These are phyloP conservation scores for Iselma pallidipennis DNA, from an alignment of 2,888 invertebrate genomes.

Conservation along the genomic window DNA sequence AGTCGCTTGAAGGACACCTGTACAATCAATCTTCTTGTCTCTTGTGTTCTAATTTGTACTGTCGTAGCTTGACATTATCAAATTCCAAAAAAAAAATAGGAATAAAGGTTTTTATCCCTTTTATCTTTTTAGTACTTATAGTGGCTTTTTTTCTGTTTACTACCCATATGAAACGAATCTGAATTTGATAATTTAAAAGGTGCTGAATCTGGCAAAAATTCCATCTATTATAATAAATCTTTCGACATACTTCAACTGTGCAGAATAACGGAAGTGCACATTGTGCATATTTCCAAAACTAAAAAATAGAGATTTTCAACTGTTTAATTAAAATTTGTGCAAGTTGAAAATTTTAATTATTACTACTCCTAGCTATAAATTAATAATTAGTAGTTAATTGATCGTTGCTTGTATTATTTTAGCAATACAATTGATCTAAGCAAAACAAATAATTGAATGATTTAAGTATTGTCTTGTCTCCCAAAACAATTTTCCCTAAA, in stretches of 20 bases:
- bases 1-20: neutral
- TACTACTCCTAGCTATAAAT: no score
- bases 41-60: neutral
- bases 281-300: neutral
- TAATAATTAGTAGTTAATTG: no score
- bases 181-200: neutral
- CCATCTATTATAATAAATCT: neutral
- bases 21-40: neutral
- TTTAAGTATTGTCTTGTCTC: constrained; percentile 8
- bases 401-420: no score
- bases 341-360: neutral
- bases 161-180: no score
- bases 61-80: neutral
- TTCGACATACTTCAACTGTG: neutral
- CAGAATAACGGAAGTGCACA: neutral
- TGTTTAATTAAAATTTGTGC: neutral
- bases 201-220: neutral
- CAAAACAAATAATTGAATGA: constrained; percentile 6
- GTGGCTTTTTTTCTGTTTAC: no score
- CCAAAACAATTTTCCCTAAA: constrained; percentile 7
- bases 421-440: no score
- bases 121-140: no score
- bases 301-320: neutral
- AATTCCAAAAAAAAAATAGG: neutral
- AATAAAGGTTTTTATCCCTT: no score